Evolutionary conservation across 2,888 invertebrate genomes (phyloP).

Genomic region (Crepidodera aurea): DNA sequence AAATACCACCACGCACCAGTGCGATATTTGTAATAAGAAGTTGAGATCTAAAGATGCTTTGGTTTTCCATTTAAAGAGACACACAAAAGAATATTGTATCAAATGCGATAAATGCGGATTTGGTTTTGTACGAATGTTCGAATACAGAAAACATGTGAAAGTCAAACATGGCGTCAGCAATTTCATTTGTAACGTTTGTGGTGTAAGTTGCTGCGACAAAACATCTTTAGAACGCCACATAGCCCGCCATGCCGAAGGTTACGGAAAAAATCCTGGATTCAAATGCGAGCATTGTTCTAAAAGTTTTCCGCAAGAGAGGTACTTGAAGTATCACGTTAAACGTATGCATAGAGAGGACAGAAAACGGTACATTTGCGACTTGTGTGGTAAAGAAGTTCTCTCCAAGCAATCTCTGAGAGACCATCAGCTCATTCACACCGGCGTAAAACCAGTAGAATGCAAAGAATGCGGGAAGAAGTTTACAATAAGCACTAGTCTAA

Average conservation of each 20-base stretch:
- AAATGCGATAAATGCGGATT: constrained; percentile 58
- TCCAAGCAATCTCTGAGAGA: constrained; percentile 52
- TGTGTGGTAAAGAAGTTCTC: constrained; percentile 64
- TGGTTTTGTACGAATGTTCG: constrained; percentile 51
- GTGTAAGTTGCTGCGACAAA: constrained; percentile 50
- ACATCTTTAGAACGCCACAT: constrained; percentile 49
- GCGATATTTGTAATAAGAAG: constrained; percentile 67
- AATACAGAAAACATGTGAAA: constrained; percentile 51
- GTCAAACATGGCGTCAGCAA: constrained; percentile 48
- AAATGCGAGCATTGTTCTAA: constrained; percentile 48
- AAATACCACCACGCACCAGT: constrained; percentile 48
- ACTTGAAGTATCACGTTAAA: constrained; percentile 44
- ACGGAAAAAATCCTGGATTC: constrained; percentile 38
- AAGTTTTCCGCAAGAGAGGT: constrained; percentile 42
- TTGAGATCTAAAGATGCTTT: constrained; percentile 55
- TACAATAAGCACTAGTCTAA: constrained; percentile 64
- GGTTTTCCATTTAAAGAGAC: constrained; percentile 65
- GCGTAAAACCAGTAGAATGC: constrained; percentile 62
- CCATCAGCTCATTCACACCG: constrained; percentile 52
- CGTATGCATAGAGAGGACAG: constrained; percentile 47
- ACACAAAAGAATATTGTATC: constrained; percentile 65
- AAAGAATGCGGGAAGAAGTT: constrained; percentile 66
- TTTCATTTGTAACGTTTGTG: constrained; percentile 50
- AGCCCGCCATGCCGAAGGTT: constrained; percentile 47
- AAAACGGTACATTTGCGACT: constrained; percentile 54